A percentile compares a stretch with the other conserved stretches of the same genome.
Conservation (phyloP, 2,888 invertebrate species). For the Nebria salina region DNA sequence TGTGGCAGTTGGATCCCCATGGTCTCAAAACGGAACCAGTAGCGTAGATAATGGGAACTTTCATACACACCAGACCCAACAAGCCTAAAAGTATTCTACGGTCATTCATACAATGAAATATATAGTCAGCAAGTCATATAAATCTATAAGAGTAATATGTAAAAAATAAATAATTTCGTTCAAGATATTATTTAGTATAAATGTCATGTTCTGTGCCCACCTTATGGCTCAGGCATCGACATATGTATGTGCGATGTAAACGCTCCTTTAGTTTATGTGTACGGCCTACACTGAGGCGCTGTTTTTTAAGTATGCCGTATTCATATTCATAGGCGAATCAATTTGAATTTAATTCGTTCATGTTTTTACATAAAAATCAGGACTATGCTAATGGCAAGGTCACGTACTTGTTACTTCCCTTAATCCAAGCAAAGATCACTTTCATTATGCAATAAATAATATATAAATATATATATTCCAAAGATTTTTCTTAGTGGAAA, state of each 20-base stretch:
- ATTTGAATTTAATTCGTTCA: conserved; percentile 46
- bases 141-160: no score
- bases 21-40: background rate
- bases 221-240: conserved; percentile 16
- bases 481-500: background rate
- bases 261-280: conserved; percentile 35
- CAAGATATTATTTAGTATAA: background rate
- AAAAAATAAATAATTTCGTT: background rate
- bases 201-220: conserved; percentile 25
- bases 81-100: no score
- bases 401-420: conserved; percentile 39
- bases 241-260: background rate
- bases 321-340: conserved; percentile 44
- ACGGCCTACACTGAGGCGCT: conserved; percentile 3
- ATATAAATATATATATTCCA: no score
- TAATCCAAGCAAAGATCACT: background rate
- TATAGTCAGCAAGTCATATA: no score
- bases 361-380: conserved; percentile 46
- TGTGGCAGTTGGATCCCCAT: conserved; percentile 31
- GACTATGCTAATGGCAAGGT: conserved; percentile 45
- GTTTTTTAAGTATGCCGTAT: conserved; percentile 21
- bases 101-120: background rate
- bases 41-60: conserved; percentile 13
- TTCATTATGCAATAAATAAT: background rate
- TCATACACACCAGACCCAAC: background rate